These are phyloP conservation scores for Amorpha juglandis DNA, from an alignment of 2,888 invertebrate species.

Conservation along the genomic window DNA sequence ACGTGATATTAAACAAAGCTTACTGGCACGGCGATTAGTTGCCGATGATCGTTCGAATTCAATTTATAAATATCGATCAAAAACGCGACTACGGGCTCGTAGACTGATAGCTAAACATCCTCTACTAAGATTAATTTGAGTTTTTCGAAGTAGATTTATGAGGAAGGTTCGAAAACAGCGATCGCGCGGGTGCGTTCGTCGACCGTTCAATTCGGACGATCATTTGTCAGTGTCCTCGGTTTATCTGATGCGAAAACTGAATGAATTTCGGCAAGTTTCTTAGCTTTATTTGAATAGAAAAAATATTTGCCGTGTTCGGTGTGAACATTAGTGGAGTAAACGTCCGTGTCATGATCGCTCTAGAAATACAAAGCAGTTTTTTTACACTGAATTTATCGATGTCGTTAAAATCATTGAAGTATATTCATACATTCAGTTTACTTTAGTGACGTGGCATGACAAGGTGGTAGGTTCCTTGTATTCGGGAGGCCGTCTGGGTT, in stretches of 20 bases:
- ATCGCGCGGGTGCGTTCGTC: slow-evolving; percentile 56
- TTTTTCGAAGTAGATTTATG: slow-evolving; percentile 74
- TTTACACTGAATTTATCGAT: background rate
- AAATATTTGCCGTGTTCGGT: slow-evolving; percentile 9
- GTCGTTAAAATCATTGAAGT: background rate
- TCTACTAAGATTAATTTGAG: slow-evolving; percentile 70
- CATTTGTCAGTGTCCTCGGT: slow-evolving; percentile 72
- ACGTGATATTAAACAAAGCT: background rate
- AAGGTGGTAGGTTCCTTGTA: too few species aligned
- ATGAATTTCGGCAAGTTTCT: slow-evolving; percentile 58
- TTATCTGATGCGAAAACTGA: slow-evolving; percentile 67
- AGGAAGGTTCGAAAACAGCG: slow-evolving; percentile 59
- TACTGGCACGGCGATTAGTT: slow-evolving; percentile 25
- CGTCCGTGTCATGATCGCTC: background rate
- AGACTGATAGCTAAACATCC: slow-evolving; percentile 54
- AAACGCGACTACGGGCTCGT: slow-evolving; percentile 22
- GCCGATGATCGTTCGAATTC: slow-evolving; percentile 35
- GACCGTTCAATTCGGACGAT: slow-evolving; percentile 57
- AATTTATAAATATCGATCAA: slow-evolving; percentile 40
- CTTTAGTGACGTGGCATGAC: too few species aligned
- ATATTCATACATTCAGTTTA: too few species aligned
- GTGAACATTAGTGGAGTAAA: slow-evolving; percentile 10
- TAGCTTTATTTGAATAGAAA: slow-evolving; percentile 22
- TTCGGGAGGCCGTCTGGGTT: too few species aligned
- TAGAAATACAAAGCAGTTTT: background rate